Conservation (phyloP, 2,888 invertebrate genomes). For the Girardia tigrina region DNA sequence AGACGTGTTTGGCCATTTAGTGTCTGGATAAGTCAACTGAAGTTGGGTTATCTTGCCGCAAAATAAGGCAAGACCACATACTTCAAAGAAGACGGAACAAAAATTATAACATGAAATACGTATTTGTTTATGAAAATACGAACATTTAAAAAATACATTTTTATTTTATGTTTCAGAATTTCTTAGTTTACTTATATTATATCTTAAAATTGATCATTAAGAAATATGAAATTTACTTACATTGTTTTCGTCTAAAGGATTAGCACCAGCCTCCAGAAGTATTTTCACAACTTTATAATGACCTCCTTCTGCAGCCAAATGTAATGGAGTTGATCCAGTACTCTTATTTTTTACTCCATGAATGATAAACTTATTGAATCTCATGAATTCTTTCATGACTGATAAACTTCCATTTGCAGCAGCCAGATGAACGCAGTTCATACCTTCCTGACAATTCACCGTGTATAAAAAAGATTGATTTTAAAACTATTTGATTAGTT, state of each 20-base stretch:
- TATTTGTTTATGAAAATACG: too few species aligned
- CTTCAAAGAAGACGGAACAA: too few species aligned
- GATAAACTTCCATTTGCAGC: constrained; percentile 67
- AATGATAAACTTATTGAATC: constrained; percentile 85
- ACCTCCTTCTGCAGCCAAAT: constrained; percentile 91
- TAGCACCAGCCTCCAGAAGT: constrained; percentile 81
- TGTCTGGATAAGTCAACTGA: too few species aligned
- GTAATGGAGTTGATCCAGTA: constrained; percentile 86
- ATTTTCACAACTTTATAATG: constrained; percentile 89
- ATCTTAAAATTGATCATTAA: too few species aligned
- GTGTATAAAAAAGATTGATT: not conserved
- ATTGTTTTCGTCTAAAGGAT: constrained; percentile 85
- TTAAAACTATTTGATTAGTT: not conserved
- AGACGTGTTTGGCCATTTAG: too few species aligned
- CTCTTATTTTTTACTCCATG: constrained; percentile 82
- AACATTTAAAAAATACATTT: too few species aligned
- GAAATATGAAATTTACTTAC: too few species aligned
- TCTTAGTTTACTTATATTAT: too few species aligned
- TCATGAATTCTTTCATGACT: constrained; percentile 95
- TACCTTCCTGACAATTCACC: constrained; percentile 72
- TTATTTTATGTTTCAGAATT: too few species aligned
- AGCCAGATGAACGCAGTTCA: constrained; percentile 96
- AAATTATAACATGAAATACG: too few species aligned
- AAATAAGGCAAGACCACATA: too few species aligned
- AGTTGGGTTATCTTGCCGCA: too few species aligned